Evolutionary conservation across 2,113 vertebrate genomes (phyloP), one percentile per base, ranked within the genome.

Genomic region (Prinia subflava): DNA sequence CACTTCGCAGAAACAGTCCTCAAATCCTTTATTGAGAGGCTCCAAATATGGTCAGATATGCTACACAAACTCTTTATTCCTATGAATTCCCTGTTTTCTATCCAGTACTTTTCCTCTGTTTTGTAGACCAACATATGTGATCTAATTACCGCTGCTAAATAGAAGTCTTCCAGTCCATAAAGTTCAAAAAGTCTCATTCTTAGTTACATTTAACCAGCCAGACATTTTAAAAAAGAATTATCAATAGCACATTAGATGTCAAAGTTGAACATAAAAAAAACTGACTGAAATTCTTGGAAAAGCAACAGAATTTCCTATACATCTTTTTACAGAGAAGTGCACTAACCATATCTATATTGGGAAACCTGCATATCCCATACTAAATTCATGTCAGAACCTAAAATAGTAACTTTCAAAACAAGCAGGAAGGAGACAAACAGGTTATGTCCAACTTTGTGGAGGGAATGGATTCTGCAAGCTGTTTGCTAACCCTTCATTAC

Each of bases 351-450:
- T 56, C 89, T 89, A 64, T 84, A 84, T 22, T 68, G 68, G 41
- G 69, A 91, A 90, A 60, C 22, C 65, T 81, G 56, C 41, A 57
- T 53, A 92, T 64, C 30, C 86, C 76, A 86, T 47, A 37, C 25
- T 30, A 77, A 80, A 35, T 47, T 83, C 73, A 81, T 12, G 57
- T 42, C 41, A 56, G 77, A 92, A 89, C 10, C 65, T 82, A 76
- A 94, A 95, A 92, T 49, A 94, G 80, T 49, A 79, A 68, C 52
- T 92, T 92, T 64, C 65, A 94, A 82, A 94, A 92, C 15, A 89
- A 83, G 52, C 76, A 87, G 62, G 83, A 92, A 94, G 42, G 41
- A 94, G 60, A 84, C 56, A 84, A 82, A 35, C 81, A 87, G 69
- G 24, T 68, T 67, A 80, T 71, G 65, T 71, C 47, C 56, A 89